Base-by-base conservation (phyloP, 35 echinoderm and acorn worm genomes). In the Acanthaster planci region DNA sequence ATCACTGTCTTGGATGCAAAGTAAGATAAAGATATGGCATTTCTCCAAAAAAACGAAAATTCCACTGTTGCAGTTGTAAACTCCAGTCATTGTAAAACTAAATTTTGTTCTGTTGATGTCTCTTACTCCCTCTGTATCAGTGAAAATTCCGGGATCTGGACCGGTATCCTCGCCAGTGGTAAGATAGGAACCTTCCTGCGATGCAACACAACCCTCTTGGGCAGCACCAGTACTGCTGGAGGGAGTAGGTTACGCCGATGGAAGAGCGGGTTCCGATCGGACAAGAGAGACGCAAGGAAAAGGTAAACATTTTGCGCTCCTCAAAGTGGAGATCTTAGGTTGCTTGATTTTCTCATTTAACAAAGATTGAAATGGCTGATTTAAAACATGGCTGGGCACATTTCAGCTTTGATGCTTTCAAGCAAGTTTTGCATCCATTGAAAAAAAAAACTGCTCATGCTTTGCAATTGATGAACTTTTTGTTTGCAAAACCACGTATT, bases 1-100 rank as follows among this genome's bases (percentile, higher is more conserved):
- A 93, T 99, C 32, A 86, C 96, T 19, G 96, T 99, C 1, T 84
- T 99, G 67, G 92, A 99, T 3, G 44, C 40, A 22, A 89, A 87
- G 96, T 99, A 92, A 77, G 90, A 86, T 26, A 34, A 59, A 59
- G 19, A 21, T 7, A 59, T 29, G 14, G 7, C 19, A 7, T 60
- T 60, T 15, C 27, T 22, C 57, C 57, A 21, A 60, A 7, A 60
- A 21, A 55, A 10, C 52, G 52, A 55, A 6, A 47, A 47, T 47
- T 4, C 42, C 42, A 47, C 4, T 47, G 42, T 4, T 12, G 12
- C 42, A 47, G 12, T 12, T 47, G 12, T 6, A 47, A 47, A 47
- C 4, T 12, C 42, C 12, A 12, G 42, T 47, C 42, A 12, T 47
- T 72, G 18, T 23, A 27, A 27, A 68, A 68, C 1, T 10, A 23